Evolutionary conservation across 2,113 vertebrate genomes (phyloP).

Genomic region (Neofelis nebulosa): DNA sequence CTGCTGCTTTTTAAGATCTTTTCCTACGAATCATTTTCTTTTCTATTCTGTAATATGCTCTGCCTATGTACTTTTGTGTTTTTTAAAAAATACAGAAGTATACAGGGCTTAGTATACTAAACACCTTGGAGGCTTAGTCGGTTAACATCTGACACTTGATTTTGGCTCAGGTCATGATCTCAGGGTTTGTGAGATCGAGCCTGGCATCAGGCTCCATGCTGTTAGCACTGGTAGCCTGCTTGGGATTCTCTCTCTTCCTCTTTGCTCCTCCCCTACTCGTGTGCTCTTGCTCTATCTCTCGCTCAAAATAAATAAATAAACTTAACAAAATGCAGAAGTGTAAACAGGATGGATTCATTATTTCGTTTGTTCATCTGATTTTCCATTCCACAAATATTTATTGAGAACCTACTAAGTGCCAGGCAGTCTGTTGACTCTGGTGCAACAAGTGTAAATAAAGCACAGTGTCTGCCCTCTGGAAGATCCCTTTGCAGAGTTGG

Average conservation of each 20-base stretch:
- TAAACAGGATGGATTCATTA: not conserved
- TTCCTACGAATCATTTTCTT: not conserved
- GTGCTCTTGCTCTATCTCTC: too few relatives aligned
- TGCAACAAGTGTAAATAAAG: not conserved
- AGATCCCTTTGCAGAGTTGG: not conserved
- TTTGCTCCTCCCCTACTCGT: too few relatives aligned
- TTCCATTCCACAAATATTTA: not conserved
- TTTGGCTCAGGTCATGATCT: too few relatives aligned
- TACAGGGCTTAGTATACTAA: not conserved
- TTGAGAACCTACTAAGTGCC: not conserved
- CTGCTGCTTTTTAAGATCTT: not conserved
- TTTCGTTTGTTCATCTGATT: not conserved
- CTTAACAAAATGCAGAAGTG: not conserved
- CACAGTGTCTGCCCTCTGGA: fast-evolving
- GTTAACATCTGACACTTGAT: too few relatives aligned
- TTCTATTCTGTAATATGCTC: not conserved
- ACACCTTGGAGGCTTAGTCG: too few relatives aligned
- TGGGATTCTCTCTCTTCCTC: too few relatives aligned
- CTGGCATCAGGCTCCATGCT: too few relatives aligned
- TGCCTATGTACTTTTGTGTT: not conserved
- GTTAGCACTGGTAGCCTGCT: too few relatives aligned
- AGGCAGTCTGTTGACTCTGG: not conserved
- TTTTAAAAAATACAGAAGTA: not conserved
- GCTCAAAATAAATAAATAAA: too few relatives aligned
- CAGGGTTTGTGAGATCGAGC: too few relatives aligned